Conservation (phyloP, 2,113 vertebrate genomes). For the Alosa alosa region DNA sequence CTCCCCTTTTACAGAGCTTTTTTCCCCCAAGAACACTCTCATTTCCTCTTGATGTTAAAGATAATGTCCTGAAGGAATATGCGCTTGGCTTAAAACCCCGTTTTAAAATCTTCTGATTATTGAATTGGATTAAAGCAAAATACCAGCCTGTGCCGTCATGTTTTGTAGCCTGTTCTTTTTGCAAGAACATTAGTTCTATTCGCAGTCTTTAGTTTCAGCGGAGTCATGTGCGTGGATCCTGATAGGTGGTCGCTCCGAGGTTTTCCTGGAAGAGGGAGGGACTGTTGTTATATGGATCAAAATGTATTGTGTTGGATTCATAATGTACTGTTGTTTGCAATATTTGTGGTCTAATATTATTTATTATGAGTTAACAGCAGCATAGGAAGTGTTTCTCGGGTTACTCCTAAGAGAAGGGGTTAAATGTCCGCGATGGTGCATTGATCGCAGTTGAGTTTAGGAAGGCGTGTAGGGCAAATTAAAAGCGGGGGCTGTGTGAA, state of each 20-base stretch:
- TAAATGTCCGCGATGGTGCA: conserved; percentile 30
- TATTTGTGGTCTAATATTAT: no score
- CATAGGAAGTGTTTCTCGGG: conserved; percentile 12
- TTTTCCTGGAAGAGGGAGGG: no score
- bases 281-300: no score
- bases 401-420: neutral
- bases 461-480: neutral
- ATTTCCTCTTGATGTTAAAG: neutral
- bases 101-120: conserved; percentile 32
- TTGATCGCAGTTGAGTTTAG: neutral
- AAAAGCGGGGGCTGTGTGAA: neutral
- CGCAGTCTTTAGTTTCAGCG: neutral
- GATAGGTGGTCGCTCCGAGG: neutral
- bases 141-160: neutral
- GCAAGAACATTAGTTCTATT: neutral
- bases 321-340: neutral
- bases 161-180: neutral
- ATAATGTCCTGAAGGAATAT: neutral
- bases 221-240: neutral
- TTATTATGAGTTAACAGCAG: neutral
- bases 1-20: conserved; percentile 19
- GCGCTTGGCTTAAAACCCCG: conserved; percentile 28
- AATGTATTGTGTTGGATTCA: neutral
- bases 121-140: neutral
- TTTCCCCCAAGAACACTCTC: neutral